Evolutionary conservation across 2,888 invertebrate genomes (phyloP).

Genomic region (Antheraea assamensis): DNA sequence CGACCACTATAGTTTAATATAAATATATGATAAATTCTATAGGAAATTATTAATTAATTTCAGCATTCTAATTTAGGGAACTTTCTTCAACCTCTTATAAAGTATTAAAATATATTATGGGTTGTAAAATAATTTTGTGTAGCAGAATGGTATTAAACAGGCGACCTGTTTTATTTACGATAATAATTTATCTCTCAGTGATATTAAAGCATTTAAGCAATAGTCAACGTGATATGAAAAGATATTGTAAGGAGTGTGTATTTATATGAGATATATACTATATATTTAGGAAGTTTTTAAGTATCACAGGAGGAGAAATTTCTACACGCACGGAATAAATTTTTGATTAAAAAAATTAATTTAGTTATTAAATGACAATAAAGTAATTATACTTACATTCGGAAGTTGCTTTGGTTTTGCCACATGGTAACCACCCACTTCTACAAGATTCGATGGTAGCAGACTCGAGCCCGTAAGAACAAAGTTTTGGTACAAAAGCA

Average conservation of each 20-base stretch:
- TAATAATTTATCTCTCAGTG: background rate
- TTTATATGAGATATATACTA: background rate
- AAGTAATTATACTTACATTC: slow-evolving; percentile 42
- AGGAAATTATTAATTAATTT: no score
- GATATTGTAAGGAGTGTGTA: background rate
- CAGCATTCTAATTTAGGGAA: no score
- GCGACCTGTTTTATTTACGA: background rate
- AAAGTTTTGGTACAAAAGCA: slow-evolving; percentile 82
- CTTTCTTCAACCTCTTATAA: no score
- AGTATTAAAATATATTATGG: background rate
- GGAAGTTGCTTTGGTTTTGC: slow-evolving; percentile 64
- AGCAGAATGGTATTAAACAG: background rate
- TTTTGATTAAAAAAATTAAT: background rate
- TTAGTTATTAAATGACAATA: background rate
- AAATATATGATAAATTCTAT: no score
- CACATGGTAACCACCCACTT: slow-evolving; percentile 83
- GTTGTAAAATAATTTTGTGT: background rate
- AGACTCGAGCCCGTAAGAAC: slow-evolving; percentile 78
- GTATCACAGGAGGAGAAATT: background rate
- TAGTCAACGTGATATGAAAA: background rate
- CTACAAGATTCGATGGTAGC: slow-evolving; percentile 79
- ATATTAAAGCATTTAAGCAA: background rate
- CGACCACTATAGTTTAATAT: no score
- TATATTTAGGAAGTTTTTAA: background rate
- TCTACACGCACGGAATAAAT: background rate